phyloP scores from a whole-genome alignment of 1,140 invertebrate species.

The Archegozetes longisetosus region DNA sequence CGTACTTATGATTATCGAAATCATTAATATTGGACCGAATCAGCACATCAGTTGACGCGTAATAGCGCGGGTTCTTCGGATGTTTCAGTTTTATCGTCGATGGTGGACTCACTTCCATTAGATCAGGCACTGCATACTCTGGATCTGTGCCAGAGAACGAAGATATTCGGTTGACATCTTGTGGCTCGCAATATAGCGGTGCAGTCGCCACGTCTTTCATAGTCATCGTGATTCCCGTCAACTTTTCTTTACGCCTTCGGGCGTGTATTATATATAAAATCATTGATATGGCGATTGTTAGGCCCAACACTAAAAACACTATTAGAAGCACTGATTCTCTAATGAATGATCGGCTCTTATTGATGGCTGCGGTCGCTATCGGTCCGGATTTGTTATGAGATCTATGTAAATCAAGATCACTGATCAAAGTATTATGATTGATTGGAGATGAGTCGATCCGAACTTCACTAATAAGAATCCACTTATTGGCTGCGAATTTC shows the following conservation, averaged over 20 bases:
- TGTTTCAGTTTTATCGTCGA: background rate
- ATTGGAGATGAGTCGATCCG: background rate
- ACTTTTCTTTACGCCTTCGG: slow-evolving; percentile 7
- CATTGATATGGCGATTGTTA: background rate
- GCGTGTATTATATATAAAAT: background rate
- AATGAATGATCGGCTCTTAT: background rate
- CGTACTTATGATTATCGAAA: no score
- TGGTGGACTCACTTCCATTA: background rate
- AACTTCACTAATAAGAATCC: slow-evolving; percentile 74
- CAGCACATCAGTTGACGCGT: slow-evolving; percentile 7
- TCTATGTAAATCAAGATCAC: background rate
- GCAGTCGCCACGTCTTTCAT: slow-evolving; percentile 4
- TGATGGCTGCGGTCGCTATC: background rate
- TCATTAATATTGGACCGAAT: slow-evolving; percentile 4
- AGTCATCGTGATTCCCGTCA: background rate
- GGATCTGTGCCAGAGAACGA: slow-evolving; percentile 7
- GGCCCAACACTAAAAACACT: background rate
- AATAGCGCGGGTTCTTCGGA: no score
- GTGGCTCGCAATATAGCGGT: slow-evolving; percentile 11
- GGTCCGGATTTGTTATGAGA: background rate
- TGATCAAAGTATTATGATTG: background rate
- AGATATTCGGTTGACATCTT: background rate
- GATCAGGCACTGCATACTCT: slow-evolving; percentile 17
- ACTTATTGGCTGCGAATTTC: slow-evolving; percentile 53
- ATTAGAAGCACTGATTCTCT: background rate